Conservation (phyloP, 2,888 invertebrate genomes). For the Stenotaenia linearis region DNA sequence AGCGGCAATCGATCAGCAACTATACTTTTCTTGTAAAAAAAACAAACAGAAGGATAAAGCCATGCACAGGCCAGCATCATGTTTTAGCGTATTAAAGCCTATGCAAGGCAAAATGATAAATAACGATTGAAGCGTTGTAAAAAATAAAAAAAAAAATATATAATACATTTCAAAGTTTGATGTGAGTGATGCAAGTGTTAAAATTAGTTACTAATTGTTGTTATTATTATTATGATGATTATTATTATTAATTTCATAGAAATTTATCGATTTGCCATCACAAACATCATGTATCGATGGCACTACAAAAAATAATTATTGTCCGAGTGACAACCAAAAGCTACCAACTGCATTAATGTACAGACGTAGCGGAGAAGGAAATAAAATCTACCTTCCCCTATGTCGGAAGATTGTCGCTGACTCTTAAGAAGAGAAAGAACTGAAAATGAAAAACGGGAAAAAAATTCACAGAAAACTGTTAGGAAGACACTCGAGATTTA, state of each 20-base stretch:
- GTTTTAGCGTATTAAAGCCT: background rate
- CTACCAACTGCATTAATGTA: background rate
- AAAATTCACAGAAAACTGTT: background rate
- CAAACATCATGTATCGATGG: background rate
- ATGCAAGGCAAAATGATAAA: background rate
- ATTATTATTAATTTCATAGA: background rate
- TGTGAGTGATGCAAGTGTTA: background rate
- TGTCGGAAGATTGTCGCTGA: constrained; percentile 22
- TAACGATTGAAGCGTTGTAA: background rate
- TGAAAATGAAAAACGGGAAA: constrained; percentile 24
- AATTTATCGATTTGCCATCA: background rate
- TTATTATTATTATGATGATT: no score
- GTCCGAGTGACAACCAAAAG: constrained; percentile 3
- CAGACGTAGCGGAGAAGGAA: constrained; percentile 26
- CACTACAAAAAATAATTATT: background rate
- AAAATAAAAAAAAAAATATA: constrained; percentile 2
- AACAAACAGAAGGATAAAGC: background rate
- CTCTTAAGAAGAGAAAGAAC: constrained; percentile 30
- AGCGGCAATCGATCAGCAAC: background rate
- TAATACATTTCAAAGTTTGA: background rate
- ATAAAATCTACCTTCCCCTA: constrained; percentile 31
- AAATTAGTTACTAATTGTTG: no score
- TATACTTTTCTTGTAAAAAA: background rate
- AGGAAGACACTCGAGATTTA: background rate
- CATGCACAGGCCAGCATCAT: background rate